Percentiles rank a stretch among this genome's conserved stretches.
These are phyloP conservation scores for Geopemphigus sp. DNA, from an alignment of 1,140 invertebrate genomes.

Conservation along the genomic window DNA sequence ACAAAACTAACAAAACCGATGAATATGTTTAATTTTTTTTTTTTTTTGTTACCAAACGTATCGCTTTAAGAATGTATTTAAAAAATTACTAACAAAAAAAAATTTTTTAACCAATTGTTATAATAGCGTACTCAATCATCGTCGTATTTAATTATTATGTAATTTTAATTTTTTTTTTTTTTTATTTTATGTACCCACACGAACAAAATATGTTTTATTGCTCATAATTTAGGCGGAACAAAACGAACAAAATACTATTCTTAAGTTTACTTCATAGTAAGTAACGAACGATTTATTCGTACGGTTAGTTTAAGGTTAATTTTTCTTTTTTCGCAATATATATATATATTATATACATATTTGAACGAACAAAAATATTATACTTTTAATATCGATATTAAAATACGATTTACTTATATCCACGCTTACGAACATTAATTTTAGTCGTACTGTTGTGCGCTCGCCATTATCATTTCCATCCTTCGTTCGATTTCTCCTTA, in stretches of 20 bases:
- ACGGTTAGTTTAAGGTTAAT: not conserved
- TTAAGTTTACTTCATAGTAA: constrained; percentile 14
- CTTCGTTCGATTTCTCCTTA: no score
- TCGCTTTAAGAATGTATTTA: not conserved
- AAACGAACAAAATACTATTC: constrained; percentile 16
- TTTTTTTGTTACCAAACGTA: not conserved
- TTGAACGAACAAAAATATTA: no score
- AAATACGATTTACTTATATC: no score
- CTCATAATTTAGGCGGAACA: not conserved
- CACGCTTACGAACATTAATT: no score
- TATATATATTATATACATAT: constrained; percentile 3
- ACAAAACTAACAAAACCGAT: not conserved
- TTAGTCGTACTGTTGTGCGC: no score
- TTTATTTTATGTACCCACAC: not conserved
- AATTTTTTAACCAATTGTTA: not conserved
- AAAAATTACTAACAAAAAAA: not conserved
- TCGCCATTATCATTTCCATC: no score
- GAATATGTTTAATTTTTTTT: not conserved
- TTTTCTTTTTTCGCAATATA: constrained; percentile 1
- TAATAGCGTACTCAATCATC: not conserved
- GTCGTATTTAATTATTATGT: constrained; percentile 27
- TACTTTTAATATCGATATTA: no score
- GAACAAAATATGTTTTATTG: constrained; percentile 39
- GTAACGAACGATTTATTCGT: constrained; percentile 3
- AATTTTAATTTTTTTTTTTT: constrained; percentile 5